Evolutionary conservation across 1,140 invertebrate genomes (phyloP).

Genomic region (Panagrolaimus sp.): DNA sequence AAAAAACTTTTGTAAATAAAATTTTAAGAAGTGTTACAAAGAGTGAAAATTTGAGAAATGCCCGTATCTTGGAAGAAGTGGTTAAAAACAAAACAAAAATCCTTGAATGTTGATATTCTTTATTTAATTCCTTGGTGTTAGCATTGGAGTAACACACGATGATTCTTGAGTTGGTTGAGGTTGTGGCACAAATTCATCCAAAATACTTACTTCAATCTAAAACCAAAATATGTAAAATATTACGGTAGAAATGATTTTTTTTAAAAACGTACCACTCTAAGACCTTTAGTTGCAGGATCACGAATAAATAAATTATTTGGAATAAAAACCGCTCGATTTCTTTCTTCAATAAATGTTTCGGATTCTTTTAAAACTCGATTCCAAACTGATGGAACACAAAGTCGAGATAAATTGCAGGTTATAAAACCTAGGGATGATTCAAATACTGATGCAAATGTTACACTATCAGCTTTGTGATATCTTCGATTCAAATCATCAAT

Average conservation of each 20-base stretch:
- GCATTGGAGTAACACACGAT: neutral
- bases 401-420: neutral
- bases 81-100: neutral
- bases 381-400: conserved; percentile 9
- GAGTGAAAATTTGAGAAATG: too few relatives aligned
- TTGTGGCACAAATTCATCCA: conserved; percentile 9
- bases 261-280: neutral
- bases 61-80: too few relatives aligned
- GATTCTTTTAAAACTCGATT: neutral
- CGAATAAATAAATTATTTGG: conserved; percentile 11
- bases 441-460: neutral
- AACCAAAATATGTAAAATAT: neutral
- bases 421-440: conserved; percentile 1
- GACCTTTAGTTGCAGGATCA: neutral
- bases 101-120: neutral
- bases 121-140: neutral
- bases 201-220: conserved; percentile 13
- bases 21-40: too few relatives aligned
- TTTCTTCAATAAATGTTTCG: conserved; percentile 5
- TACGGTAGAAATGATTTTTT: neutral
- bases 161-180: neutral
- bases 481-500: neutral
- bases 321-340: conserved; percentile 10
- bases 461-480: neutral
- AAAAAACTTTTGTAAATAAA: too few relatives aligned